phyloP scores from a whole-genome alignment of 2,113 vertebrate species.

The Emydocephalus ijimae region DNA sequence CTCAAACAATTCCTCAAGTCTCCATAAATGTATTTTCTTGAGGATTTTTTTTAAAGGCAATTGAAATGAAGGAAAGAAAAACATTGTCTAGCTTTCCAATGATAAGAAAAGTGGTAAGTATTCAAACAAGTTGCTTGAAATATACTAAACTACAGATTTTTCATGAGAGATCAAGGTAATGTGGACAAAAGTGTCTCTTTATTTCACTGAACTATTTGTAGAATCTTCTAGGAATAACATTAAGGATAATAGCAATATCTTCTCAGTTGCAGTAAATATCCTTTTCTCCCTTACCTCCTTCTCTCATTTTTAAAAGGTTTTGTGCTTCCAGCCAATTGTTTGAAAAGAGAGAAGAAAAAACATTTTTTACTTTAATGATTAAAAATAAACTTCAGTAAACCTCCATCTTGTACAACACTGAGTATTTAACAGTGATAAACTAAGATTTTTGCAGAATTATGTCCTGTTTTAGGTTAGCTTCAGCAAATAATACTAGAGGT shows the following conservation, averaged over 20 bases:
- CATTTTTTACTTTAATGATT: neutral
- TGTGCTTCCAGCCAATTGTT: neutral
- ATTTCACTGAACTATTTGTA: neutral
- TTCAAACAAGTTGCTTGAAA: constrained; percentile 17
- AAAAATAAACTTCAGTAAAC: neutral
- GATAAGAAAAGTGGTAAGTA: constrained; percentile 10
- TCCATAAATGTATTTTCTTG: constrained; percentile 5
- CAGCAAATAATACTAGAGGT: neutral
- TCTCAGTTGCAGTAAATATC: neutral
- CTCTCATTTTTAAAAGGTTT: neutral
- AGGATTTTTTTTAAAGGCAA: neutral
- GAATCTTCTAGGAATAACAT: neutral
- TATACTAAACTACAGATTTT: neutral
- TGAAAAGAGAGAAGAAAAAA: neutral
- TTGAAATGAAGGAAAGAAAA: neutral
- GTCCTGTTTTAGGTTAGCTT: neutral
- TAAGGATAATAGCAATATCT: neutral
- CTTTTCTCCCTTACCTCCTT: neutral
- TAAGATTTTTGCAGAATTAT: neutral
- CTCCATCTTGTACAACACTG: neutral
- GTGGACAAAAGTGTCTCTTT: neutral
- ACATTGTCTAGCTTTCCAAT: neutral
- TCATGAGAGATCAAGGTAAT: neutral
- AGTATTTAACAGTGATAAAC: neutral
- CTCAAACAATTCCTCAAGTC: neutral